Percentiles rank a stretch among this genome's conserved stretches.
phyloP scores from a whole-genome alignment of 2,888 invertebrate species.

The Strigamia maritima region DNA sequence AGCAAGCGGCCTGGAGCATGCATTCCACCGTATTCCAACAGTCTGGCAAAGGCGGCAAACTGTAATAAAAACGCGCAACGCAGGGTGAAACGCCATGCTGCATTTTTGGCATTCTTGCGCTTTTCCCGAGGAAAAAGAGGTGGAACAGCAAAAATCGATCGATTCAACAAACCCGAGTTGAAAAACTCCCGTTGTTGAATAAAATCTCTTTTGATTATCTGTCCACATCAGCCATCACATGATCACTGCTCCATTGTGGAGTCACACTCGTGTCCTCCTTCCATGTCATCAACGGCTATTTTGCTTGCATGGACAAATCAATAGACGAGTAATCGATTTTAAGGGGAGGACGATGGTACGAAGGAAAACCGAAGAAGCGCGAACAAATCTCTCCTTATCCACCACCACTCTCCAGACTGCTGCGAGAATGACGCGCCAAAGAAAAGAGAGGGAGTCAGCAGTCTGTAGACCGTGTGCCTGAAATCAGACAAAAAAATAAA shows the following conservation, averaged over 20 bases:
- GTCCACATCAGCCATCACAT: conserved; percentile 28
- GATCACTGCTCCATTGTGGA: conserved; percentile 20
- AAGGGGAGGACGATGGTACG: not conserved
- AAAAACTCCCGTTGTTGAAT: conserved; percentile 17
- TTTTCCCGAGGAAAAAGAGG: not conserved
- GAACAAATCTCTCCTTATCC: conserved; percentile 16
- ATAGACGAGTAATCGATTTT: conserved; percentile 12
- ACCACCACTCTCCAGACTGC: not conserved
- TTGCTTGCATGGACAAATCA: conserved; percentile 28
- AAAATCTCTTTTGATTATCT: conserved; percentile 31
- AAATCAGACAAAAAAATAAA: conserved; percentile 16
- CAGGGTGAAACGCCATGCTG: conserved; percentile 29
- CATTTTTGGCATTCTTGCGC: conserved; percentile 33
- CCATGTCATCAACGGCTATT: conserved; percentile 20
- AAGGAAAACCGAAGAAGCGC: not conserved
- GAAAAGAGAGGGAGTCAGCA: conserved; percentile 29
- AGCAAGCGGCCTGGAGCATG: conserved; percentile 2
- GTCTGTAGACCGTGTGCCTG: conserved; percentile 10
- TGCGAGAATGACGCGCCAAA: conserved; percentile 25
- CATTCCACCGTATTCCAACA: not conserved
- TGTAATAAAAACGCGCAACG: conserved; percentile 21
- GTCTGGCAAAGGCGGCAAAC: not conserved
- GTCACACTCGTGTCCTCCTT: conserved; percentile 12
- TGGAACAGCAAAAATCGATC: conserved; percentile 17
- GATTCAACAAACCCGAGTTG: not conserved